Evolutionary conservation across 1,140 invertebrate species (phyloP).

Genomic region (Daktulosphaira vitifoliae): DNA sequence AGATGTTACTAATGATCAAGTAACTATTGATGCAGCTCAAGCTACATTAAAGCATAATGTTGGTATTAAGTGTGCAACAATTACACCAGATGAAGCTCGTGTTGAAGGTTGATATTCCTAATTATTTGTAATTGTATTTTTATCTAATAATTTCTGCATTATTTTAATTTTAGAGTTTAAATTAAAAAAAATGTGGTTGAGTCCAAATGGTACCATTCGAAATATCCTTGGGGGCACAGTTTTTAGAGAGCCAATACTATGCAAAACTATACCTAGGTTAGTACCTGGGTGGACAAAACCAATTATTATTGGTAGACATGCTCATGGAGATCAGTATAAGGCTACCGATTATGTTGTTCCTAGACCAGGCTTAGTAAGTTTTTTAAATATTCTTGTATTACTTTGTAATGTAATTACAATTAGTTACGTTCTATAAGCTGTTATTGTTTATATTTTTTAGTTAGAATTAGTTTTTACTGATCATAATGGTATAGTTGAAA

Average conservation of each 20-base stretch:
- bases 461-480: conserved; percentile 60
- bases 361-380: conserved; percentile 55
- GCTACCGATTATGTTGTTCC: conserved; percentile 70
- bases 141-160: neutral
- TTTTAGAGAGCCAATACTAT: conserved; percentile 83
- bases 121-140: conserved; percentile 35
- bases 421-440: too few relatives aligned
- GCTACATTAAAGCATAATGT: conserved; percentile 84
- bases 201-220: conserved; percentile 82
- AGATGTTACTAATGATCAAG: conserved; percentile 79
- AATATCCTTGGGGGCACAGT: conserved; percentile 86
- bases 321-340: conserved; percentile 86
- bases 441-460: conserved; percentile 42
- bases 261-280: conserved; percentile 75
- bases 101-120: too few relatives aligned
- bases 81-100: conserved; percentile 81
- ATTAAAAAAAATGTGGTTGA: conserved; percentile 87
- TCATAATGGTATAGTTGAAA: conserved; percentile 50
- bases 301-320: conserved; percentile 77
- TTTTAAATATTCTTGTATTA: neutral
- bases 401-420: too few relatives aligned
- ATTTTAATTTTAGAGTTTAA: conserved; percentile 64
- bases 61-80: conserved; percentile 85
- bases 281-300: conserved; percentile 79
- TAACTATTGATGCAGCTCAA: conserved; percentile 76